phyloP scores from a whole-genome alignment of 2,888 invertebrate species.

The Graphium colonna region DNA sequence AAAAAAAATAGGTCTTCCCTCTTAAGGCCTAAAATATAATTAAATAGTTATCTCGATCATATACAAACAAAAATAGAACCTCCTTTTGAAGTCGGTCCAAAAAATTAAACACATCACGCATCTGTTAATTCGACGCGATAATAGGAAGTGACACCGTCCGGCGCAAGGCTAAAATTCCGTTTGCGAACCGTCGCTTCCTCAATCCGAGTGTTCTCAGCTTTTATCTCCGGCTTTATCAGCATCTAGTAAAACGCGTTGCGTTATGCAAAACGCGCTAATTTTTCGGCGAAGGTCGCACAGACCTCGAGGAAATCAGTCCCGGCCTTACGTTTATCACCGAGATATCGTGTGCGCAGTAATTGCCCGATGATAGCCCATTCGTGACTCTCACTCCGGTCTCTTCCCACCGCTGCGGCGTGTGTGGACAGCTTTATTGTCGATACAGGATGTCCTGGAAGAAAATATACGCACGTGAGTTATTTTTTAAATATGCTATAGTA shows the following conservation, averaged over 20 bases:
- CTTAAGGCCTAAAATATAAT: no score
- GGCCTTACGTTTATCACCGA: slow-evolving; percentile 71
- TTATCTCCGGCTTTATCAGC: slow-evolving; percentile 52
- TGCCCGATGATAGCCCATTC: slow-evolving; percentile 50
- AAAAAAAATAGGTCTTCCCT: no score
- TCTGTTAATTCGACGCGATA: no score
- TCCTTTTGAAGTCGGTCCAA: no score
- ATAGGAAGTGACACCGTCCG: no score
- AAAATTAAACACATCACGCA: no score
- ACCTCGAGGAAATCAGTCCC: slow-evolving; percentile 67
- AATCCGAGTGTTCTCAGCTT: slow-evolving; percentile 49
- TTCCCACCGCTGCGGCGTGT: slow-evolving; percentile 17
- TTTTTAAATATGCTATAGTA: no score
- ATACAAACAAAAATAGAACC: no score
- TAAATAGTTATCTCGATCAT: no score
- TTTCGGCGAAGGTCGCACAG: slow-evolving; percentile 64
- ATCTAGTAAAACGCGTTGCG: slow-evolving; percentile 46
- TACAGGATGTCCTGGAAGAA: slow-evolving; percentile 46
- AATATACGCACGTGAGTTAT: slow-evolving; percentile 45
- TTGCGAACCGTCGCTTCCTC: slow-evolving; percentile 40
- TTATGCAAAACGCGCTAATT: slow-evolving; percentile 73
- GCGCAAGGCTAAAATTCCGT: not conserved
- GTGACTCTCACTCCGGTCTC: slow-evolving; percentile 45
- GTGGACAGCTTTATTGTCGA: not conserved
- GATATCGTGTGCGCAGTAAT: slow-evolving; percentile 66